Evolutionary conservation across 1,140 invertebrate species (phyloP), one percentile per base, ranked within the genome.

Genomic region (Cyclina sinensis): DNA sequence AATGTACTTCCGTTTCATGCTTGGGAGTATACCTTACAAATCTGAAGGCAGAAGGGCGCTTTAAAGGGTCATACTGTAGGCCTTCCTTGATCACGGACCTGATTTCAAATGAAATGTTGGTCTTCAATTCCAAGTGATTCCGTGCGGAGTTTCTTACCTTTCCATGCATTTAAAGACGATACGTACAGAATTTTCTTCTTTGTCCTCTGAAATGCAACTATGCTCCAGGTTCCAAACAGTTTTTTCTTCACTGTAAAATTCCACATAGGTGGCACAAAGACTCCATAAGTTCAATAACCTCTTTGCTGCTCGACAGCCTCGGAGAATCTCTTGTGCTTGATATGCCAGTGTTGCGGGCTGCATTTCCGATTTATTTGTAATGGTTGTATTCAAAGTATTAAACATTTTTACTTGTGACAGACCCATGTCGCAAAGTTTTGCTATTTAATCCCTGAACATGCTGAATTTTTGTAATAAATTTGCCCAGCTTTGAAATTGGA

Each of bases 351-450:
- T 83, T 14, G 62, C 81, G 14, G 81, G 59, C 27, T 83, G 62
- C 62, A 70, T 70, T 1, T 43, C 32, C 7, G 21, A n/a, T 37
- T 83, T 83, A 9, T 82, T n/a, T 48, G 24, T 11, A 46, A 83
- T 83, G 39, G 81, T 83, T 30, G 62, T 30, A 27, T 48, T 16
- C 62, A 83, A 24, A 11, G 81, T 83, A 37, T 83, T 83, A 39
- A 83, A 39, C 4, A 37, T 27, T 70, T 83, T 83, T 24, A 83
- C 7, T 70, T 83, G 65, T 14, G 59, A 70, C 0, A 83, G 32
- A 18, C 81, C 81, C 46, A 83, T 48, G 62, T 83, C 81, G 30
- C 81, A 83, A 18, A 83, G 30, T 70, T 83, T 83, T 30, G 62
- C 62, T 46, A 51, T 70, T 24, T 68, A n/a, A n/a, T n/a, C n/a